These are phyloP conservation scores for Athene cunicularia DNA, from an alignment of 2,113 vertebrate species.

Conservation along the genomic window DNA sequence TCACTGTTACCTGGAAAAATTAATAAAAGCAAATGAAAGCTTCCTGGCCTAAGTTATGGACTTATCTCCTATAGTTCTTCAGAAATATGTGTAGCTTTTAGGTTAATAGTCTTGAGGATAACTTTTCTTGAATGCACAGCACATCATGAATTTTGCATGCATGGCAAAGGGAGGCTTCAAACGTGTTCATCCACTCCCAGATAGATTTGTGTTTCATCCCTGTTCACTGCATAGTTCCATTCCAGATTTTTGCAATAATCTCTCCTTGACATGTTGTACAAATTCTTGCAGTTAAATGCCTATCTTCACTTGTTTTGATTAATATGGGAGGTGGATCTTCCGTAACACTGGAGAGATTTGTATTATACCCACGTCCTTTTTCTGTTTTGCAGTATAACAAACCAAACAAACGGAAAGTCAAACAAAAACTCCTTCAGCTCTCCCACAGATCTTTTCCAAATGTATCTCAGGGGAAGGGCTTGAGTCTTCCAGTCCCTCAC, in stretches of 20 bases:
- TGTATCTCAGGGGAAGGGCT: conserved; percentile 25
- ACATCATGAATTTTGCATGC: neutral
- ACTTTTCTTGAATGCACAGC: neutral
- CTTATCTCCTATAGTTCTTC: neutral
- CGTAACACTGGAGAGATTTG: conserved; percentile 33
- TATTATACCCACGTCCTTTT: conserved; percentile 10
- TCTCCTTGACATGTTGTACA: neutral
- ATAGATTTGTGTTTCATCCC: neutral
- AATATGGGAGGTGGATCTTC: conserved; percentile 29
- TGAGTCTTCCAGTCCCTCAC: conserved; percentile 4
- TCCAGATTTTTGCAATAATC: conserved; percentile 14
- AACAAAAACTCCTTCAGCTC: conserved; percentile 49
- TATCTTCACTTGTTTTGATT: conserved; percentile 45
- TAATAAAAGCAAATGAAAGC: neutral
- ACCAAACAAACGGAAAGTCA: conserved; percentile 24
- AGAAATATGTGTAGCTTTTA: neutral
- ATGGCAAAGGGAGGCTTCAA: neutral
- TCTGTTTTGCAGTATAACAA: conserved; percentile 17
- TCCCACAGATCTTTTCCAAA: conserved; percentile 58
- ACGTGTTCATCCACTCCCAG: neutral
- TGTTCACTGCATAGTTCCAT: neutral
- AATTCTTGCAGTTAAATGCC: conserved; percentile 2
- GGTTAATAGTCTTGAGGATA: neutral
- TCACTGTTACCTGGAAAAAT: neutral
- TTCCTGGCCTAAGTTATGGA: neutral